Base-by-base conservation (phyloP, 2,113 vertebrate species). In the Corynorhinus townsendii region DNA sequence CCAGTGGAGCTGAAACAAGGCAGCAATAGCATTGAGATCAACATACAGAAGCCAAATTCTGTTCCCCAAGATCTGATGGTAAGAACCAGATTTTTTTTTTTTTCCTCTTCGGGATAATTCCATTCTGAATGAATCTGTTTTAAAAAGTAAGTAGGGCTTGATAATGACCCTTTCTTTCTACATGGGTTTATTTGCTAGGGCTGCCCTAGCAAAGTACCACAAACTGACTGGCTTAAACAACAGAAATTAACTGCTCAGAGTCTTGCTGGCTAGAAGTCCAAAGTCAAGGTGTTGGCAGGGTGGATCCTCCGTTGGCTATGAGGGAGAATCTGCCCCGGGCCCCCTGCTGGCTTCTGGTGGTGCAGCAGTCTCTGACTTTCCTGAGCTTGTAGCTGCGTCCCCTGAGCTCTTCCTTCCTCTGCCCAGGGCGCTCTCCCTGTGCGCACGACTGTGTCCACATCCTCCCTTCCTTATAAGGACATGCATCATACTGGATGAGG, bases 11-110 rank as follows among this genome's bases (percentile, higher is more conserved):
- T 97, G 97, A 98, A 98, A 95, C 97, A 97, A 76, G 97, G 98
- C 83, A 96, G 87, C 92, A 89, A 69, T 66, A 96, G 97, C 96
- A 84, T 98, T 84, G 98, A 98, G 97, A 98, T 98, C 91, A 97
- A 91, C 97, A 97, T 98, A 96, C 98, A 98, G 96, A 98, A 97
- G 85, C 96, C 98, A 96, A 96, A 95, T 88, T 97, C 93, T 96
- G 76, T 97, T 94, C 97, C 90, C 96, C 98, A 97, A 96, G 98
- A 98, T 85, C 95, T 93, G 92, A 97, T 90, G 73, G 98, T 99
- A 98, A 99, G 98, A 97, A 93, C 33, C 69, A 52, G 96, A 66
- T 88, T 95, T 66, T 26, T 26, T 95, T 56, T 12, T n/a, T 93
- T 96, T 89, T 8, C 10, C 4, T 64, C 69, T 95, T 80, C 95